Conservation (phyloP, 2,113 vertebrate genomes). For the Entosphenus tridentatus region DNA sequence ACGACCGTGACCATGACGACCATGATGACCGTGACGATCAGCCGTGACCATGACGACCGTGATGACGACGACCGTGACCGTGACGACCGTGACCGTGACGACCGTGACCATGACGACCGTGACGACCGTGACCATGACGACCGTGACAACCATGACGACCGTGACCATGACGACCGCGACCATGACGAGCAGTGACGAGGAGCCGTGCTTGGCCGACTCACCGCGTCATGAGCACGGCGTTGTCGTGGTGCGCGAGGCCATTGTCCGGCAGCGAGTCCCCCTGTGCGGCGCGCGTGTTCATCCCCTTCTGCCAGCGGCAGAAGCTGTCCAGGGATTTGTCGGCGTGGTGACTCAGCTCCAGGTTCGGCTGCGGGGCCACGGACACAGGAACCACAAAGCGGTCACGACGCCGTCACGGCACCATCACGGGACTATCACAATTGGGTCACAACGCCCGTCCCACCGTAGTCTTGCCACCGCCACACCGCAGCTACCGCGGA, state of each 20-base stretch:
- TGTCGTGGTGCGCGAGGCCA: constrained; percentile 84
- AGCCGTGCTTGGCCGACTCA: constrained; percentile 17
- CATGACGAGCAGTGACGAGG: not conserved
- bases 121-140: not conserved
- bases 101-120: not conserved
- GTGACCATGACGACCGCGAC: not conserved
- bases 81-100: not conserved
- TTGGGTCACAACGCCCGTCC: too few relatives aligned
- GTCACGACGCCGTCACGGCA: too few relatives aligned
- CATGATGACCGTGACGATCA: not conserved
- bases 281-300: constrained; percentile 58
- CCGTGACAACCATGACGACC: not conserved
- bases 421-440: too few relatives aligned
- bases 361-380: constrained; percentile 38
- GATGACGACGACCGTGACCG: not conserved
- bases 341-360: constrained; percentile 85
- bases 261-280: constrained; percentile 87
- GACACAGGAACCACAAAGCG: too few relatives aligned
- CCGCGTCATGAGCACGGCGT: constrained; percentile 85
- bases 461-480: too few relatives aligned
- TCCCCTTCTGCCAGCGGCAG: constrained; percentile 97
- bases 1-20: not conserved
- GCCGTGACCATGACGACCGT: not conserved
- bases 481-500: too few relatives aligned
- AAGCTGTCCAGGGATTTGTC: constrained; percentile 97